phyloP scores from a whole-genome alignment of 2,888 invertebrate species.

The Pterobdella sp. region DNA sequence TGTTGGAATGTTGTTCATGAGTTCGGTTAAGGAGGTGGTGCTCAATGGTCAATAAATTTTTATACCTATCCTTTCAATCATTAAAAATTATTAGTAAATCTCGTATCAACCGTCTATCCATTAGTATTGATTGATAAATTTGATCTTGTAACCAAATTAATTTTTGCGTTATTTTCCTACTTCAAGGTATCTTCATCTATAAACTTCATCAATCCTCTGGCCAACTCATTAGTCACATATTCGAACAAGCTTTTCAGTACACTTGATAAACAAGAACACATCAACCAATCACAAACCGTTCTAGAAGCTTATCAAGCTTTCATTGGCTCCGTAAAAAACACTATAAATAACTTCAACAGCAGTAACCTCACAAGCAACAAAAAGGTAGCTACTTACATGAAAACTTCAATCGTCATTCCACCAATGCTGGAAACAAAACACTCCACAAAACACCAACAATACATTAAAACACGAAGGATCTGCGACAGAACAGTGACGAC shows the following conservation, averaged over 20 bases:
- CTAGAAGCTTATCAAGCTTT: conserved; percentile 83
- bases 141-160: no score
- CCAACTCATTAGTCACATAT: conserved; percentile 68
- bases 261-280: conserved; percentile 58
- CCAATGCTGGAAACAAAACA: no score
- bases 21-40: no score
- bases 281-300: conserved; percentile 88
- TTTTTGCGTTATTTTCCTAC: no score
- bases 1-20: no score
- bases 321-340: conserved; percentile 73
- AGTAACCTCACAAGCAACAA: conserved; percentile 31
- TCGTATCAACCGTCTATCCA: no score
- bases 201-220: conserved; percentile 69
- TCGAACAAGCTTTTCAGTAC: conserved; percentile 76
- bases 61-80: no score
- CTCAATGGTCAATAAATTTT: no score
- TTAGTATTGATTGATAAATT: no score
- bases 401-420: no score
- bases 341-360: conserved; percentile 84
- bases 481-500: conserved; percentile 71
- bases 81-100: no score
- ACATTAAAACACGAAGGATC: conserved; percentile 70
- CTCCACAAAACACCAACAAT: no score
- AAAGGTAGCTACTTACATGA: neutral
- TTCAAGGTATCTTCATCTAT: conserved; percentile 50